These are phyloP conservation scores for Melopsittacus undulatus DNA, from an alignment of 2,797 vertebrate genomes.

Conservation along the genomic window DNA sequence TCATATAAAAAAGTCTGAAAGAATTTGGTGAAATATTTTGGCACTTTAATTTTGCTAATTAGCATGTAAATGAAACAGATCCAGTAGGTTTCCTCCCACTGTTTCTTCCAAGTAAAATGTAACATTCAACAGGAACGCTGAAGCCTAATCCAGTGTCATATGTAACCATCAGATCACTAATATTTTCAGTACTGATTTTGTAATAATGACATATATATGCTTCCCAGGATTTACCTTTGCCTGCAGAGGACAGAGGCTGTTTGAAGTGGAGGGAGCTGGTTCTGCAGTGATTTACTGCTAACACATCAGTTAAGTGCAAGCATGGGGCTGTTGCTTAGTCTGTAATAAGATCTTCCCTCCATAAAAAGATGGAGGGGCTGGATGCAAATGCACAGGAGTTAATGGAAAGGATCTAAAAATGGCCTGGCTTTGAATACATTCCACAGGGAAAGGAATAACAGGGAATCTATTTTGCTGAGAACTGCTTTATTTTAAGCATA, in stretches of 20 bases:
- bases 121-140: neutral
- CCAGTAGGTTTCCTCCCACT: neutral
- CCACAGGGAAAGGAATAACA: neutral
- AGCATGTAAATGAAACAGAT: neutral
- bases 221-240: neutral
- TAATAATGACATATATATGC: neutral
- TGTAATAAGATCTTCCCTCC: neutral
- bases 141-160: rapidly evolving
- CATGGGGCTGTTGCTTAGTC: neutral
- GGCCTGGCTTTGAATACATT: neutral
- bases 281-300: neutral
- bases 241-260: neutral
- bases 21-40: neutral
- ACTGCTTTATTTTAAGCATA: slow-evolving; percentile 1
- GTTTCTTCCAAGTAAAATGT: neutral
- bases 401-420: neutral
- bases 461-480: slow-evolving; percentile 11
- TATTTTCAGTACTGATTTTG: neutral
- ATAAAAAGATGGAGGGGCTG: neutral
- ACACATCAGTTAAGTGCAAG: rapidly evolving
- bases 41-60: neutral
- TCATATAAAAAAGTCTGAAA: neutral
- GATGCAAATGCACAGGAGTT: neutral
- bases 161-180: neutral
- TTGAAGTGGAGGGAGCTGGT: rapidly evolving